phyloP scores from a whole-genome alignment of 2,888 invertebrate species.

The Drepanosiphum platanoidis region DNA sequence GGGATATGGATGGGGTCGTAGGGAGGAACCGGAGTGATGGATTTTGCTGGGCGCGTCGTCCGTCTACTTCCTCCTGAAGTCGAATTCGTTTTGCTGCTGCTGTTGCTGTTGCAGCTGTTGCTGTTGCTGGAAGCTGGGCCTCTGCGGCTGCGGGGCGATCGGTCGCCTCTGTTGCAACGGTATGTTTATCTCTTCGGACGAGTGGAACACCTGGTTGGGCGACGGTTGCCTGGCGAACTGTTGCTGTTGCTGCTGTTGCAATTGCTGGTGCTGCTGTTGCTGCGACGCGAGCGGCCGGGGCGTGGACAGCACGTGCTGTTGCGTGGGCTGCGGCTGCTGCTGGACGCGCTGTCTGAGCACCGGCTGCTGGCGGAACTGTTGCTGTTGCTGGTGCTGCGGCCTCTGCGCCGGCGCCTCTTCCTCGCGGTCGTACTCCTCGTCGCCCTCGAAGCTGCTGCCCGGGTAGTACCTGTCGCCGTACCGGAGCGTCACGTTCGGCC shows the following conservation, averaged over 20 bases:
- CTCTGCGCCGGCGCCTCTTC: constrained; percentile 68
- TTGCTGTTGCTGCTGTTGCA: constrained; percentile 63
- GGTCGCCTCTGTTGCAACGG: constrained; percentile 85
- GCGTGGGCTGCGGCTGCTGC: constrained; percentile 66
- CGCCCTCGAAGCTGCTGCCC: constrained; percentile 78
- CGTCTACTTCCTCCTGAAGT: constrained; percentile 46
- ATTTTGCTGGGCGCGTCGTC: no score
- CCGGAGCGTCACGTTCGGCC: constrained; percentile 81
- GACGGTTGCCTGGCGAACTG: constrained; percentile 68
- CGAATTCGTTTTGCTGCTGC: constrained; percentile 51
- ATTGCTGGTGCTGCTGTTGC: constrained; percentile 65
- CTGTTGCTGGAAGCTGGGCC: constrained; percentile 37
- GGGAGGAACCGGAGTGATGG: neutral
- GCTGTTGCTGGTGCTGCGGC: constrained; percentile 49
- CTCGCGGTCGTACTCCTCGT: constrained; percentile 71
- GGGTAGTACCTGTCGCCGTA: constrained; percentile 89
- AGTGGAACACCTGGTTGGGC: constrained; percentile 79
- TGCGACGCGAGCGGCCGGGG: constrained; percentile 72
- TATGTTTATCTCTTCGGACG: constrained; percentile 88
- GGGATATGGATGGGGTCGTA: no score
- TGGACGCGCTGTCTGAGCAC: constrained; percentile 65
- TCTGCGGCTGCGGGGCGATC: constrained; percentile 22
- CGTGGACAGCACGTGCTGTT: constrained; percentile 73
- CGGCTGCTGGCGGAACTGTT: constrained; percentile 67
- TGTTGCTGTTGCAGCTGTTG: constrained; percentile 36